Percentiles rank a stretch among this genome's conserved stretches.
Conservation (phyloP, 2,113 vertebrate genomes). For the Hystrix cristata region DNA sequence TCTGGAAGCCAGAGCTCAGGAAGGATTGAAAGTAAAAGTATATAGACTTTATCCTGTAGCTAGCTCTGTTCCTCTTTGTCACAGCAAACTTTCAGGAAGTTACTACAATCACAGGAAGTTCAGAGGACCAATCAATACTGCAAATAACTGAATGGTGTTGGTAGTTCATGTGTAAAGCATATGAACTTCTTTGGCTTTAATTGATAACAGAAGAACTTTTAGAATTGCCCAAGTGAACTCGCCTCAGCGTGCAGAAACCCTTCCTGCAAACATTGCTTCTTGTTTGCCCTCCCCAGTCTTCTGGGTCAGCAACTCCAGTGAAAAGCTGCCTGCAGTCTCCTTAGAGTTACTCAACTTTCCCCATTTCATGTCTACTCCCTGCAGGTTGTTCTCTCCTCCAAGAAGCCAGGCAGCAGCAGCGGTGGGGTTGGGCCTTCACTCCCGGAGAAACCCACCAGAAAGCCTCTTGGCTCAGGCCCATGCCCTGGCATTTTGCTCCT, state of each 20-base stretch:
- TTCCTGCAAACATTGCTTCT: background rate
- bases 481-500: background rate
- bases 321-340: background rate
- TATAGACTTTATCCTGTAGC: background rate
- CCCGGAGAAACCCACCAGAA: background rate
- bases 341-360: background rate
- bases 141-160: background rate
- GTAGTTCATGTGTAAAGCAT: background rate
- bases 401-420: background rate
- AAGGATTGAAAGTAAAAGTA: background rate
- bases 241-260: accelerated
- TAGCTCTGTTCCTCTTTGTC: background rate
- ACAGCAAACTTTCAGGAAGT: background rate
- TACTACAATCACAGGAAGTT: background rate
- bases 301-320: background rate
- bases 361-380: background rate
- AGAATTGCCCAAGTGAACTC: background rate
- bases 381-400: background rate
- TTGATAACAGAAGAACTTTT: background rate
- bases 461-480: background rate
- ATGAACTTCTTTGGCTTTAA: background rate
- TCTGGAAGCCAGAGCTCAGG: background rate
- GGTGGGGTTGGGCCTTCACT: accelerated
- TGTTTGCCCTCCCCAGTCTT: background rate
- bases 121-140: background rate